Base-by-base conservation (phyloP, 2,888 invertebrate species). In the Argyresthia albistria region DNA sequence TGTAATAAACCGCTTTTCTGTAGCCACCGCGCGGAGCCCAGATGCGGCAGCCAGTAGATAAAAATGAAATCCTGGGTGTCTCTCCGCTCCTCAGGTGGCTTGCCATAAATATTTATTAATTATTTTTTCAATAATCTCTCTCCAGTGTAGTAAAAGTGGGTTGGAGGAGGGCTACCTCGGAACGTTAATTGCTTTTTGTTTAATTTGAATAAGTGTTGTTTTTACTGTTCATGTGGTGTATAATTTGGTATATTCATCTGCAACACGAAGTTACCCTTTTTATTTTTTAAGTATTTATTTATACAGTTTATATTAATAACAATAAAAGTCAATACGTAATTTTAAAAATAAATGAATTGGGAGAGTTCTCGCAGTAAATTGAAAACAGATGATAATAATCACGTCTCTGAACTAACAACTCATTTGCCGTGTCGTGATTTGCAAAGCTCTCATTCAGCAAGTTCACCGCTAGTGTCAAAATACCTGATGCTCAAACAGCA, bases 1-100 rank as follows among this genome's bases (percentile, higher is more conserved):
- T 90, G 90, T 92, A 93, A 93, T 93, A 91, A 93, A 92, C 89
- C 90, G 89, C 89, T 89, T 90, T 89, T 83, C 76, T 80, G 70
- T 69, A 64, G 72, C 72, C 35, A 47, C 12, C 8, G 87, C 84
- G 79, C 84, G 69, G 69, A 54, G 46, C 77, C 78, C 86, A 82
- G 84, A 83, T 84, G 83, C 74, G 82, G 73, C 75, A 35, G 71
- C 73, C 58, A 76, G 71, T 78, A 80, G 78, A 80, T 82, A 83
- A 82, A 84, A 83, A 78, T 69, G 70, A 69, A 75, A 76, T 76
- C 72, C 69, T 59, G 57, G 57, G 68, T 53, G 25, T 25, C 25
- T 50, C 43, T 50, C 55, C 74, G 79, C 68, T 80, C 70, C 84
- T 84, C 84, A 86, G 87, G 84, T 86, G 86, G 83, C 81, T 62